Evolutionary conservation across 2,888 invertebrate species (phyloP).

Genomic region (Diaperis boleti): DNA sequence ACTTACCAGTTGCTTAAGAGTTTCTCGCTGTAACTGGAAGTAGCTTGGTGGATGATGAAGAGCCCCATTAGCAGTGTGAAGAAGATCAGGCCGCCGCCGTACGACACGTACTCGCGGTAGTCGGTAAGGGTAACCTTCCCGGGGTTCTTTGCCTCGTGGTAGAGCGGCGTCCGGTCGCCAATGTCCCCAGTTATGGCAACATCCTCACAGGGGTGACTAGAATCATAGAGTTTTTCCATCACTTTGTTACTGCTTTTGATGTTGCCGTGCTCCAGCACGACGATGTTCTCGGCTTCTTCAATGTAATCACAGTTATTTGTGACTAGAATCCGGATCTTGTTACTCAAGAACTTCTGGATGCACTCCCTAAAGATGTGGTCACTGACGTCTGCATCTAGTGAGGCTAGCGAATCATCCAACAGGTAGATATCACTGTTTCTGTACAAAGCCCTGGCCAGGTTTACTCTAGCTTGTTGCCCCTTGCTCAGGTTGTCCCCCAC

Average conservation of each 20-base stretch:
- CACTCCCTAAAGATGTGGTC: constrained; percentile 54
- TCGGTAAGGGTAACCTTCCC: constrained; percentile 19
- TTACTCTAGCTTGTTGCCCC: constrained; percentile 66
- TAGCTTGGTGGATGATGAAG: constrained; percentile 2
- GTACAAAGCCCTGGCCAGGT: constrained; percentile 57
- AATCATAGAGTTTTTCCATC: background rate
- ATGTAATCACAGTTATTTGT: constrained; percentile 56
- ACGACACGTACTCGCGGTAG: constrained; percentile 22
- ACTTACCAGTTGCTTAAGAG: constrained; percentile 33
- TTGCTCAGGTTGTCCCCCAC: constrained; percentile 76
- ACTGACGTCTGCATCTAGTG: constrained; percentile 55
- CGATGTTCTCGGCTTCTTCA: constrained; percentile 63
- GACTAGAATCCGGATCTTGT: constrained; percentile 56
- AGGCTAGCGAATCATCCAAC: constrained; percentile 56
- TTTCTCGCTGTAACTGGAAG: constrained; percentile 28
- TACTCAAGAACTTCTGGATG: constrained; percentile 54
- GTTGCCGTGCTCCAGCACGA: constrained; percentile 57
- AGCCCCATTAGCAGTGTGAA: constrained; percentile 11
- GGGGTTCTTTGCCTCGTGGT: constrained; percentile 24
- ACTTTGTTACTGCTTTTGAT: constrained; percentile 29
- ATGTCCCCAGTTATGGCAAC: background rate
- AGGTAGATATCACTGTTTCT: constrained; percentile 57
- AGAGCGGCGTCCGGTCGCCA: background rate
- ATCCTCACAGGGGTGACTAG: background rate
- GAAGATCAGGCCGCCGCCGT: constrained; percentile 26